Base-by-base conservation (phyloP, 1,140 invertebrate species). In the Cepaea nemoralis region DNA sequence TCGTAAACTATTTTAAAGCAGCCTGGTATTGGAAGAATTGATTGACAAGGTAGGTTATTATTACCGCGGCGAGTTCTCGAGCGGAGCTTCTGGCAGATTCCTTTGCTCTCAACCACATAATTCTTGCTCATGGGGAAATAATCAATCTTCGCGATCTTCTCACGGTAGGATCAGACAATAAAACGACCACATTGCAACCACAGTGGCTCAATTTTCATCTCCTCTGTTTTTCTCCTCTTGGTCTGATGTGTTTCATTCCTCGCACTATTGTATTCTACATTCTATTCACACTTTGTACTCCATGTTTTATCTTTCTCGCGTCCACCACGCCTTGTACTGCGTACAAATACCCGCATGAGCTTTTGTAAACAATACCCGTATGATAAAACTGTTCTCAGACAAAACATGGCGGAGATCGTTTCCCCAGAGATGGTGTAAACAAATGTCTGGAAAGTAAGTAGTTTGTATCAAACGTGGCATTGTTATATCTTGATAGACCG, bases 11-110 rank as follows among this genome's bases (percentile, higher is more conserved):
- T n/a, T n/a, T n/a, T n/a, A n/a, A n/a, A n/a, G n/a, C n/a, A n/a
- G n/a, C n/a, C n/a, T n/a, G n/a, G n/a, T n/a, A n/a, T n/a, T n/a
- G 27, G 59, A 63, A 16, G 59, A 63, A 63, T 63, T 63, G 59
- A 63, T 63, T 63, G 59, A 63, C 59, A 63, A 63, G 59, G 59
- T 63, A 31, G n/a, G 59, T 27, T 63, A 63, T 63, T 63, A 63
- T 63, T 31, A 63, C 59, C 33, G 1, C n/a, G 10, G 12, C n/a
- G 10, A 31, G 27, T 31, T 27, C 59, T 31, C 33, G 59, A 63
- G 33, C n/a, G 12, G 27, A 22, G 59, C 5, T 12, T 8, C 59
- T 63, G 59, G 33, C 59, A 63, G 27, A 63, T 63, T 63, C 59
- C 59, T 63, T 31, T 31, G 5, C 27, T 63, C 27, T 31, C 27